phyloP scores from a whole-genome alignment of 2,797 vertebrate genomes.

The Molothrus ater region DNA sequence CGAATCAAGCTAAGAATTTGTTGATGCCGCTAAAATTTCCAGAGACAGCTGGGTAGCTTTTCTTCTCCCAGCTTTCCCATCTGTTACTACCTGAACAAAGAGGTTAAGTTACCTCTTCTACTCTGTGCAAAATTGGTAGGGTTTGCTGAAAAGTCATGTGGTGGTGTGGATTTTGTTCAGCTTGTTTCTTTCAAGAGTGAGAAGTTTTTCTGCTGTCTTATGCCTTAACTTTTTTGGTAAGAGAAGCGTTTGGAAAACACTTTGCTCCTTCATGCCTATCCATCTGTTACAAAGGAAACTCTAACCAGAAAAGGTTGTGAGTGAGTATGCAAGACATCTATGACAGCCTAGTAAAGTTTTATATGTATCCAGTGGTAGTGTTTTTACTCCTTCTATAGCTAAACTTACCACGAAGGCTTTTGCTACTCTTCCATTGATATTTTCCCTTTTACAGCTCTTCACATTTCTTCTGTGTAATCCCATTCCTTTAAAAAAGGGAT shows the following conservation, averaged over 20 bases:
- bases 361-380: not conserved
- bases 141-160: not conserved
- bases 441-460: conserved; percentile 22
- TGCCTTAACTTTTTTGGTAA: not conserved
- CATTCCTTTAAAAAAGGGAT: conserved; percentile 31
- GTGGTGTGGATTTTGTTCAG: not conserved
- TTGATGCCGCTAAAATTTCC: conserved; percentile 54
- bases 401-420: conserved; percentile 6
- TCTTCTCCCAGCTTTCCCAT: not conserved
- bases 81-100: conserved; percentile 34
- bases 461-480: conserved; percentile 12
- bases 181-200: not conserved
- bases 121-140: not conserved
- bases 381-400: not conserved
- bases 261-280: not conserved
- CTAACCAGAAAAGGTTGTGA: not conserved
- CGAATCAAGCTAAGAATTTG: conserved; percentile 13
- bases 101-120: not conserved
- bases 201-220: not conserved
- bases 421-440: not conserved
- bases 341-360: conserved; percentile 32
- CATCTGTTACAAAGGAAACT: not conserved
- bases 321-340: not conserved
- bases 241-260: not conserved
- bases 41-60: conserved; percentile 48